Evolutionary conservation across 2,113 vertebrate species (phyloP).

Genomic region (Cyprinodon tularosa): DNA sequence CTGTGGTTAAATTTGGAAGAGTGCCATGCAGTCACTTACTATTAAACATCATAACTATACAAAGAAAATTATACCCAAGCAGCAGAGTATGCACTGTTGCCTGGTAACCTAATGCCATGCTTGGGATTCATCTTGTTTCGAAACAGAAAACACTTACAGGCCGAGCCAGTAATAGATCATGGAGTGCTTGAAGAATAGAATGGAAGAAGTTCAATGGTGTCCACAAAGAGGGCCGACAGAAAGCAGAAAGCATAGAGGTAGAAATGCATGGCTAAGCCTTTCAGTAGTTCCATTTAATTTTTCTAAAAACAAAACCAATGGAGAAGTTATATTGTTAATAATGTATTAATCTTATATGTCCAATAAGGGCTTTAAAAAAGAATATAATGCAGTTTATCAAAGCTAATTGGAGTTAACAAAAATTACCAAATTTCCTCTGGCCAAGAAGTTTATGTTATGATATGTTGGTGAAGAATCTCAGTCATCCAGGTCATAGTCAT

Average conservation of each 20-base stretch:
- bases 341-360: slow-evolving; percentile 49
- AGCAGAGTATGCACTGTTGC: slow-evolving; percentile 68
- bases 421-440: background rate
- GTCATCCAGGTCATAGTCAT: too few species aligned
- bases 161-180: slow-evolving; percentile 68
- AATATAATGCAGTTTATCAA: background rate
- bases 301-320: slow-evolving; percentile 21
- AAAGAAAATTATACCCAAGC: slow-evolving; percentile 68
- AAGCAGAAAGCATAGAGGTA: slow-evolving; percentile 29
- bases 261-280: slow-evolving; percentile 15
- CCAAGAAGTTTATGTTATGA: background rate
- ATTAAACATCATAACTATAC: slow-evolving; percentile 70
- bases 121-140: slow-evolving; percentile 69
- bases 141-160: slow-evolving; percentile 71
- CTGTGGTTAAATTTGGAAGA: slow-evolving; percentile 63
- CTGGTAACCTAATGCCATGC: slow-evolving; percentile 73
- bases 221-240: slow-evolving; percentile 48
- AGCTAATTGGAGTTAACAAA: background rate
- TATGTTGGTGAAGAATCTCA: too few species aligned
- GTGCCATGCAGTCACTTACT: slow-evolving; percentile 71
- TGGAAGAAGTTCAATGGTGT: slow-evolving; percentile 45
- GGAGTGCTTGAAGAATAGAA: slow-evolving; percentile 52
- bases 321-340: slow-evolving; percentile 46
- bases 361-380: slow-evolving; percentile 40
- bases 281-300: background rate